Evolutionary conservation across 2,888 invertebrate species (phyloP), one percentile per base, ranked within the genome.

Genomic region (Eilema sororculum): DNA sequence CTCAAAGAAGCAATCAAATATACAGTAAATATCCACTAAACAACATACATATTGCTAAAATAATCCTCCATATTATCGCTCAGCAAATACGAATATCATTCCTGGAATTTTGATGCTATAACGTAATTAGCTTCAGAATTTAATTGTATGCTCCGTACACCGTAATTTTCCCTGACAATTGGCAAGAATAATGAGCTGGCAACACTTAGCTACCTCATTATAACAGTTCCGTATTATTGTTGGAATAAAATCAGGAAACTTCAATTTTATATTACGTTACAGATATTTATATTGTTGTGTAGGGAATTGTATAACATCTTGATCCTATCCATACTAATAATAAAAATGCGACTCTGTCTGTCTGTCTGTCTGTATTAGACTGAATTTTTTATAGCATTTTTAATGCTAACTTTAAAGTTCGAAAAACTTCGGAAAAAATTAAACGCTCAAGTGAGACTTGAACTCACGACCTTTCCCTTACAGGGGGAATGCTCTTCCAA

Each of bases 211-310:
- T 57, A 63, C 72, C 78, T 79, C 80, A 76, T 81, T 79, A 79
- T 73, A 76, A 78, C 72, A 78, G 72, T 81, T 81, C 84, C 81
- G 82, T 83, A 82, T 79, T 76, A 82, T 81, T 81, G 81, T 81
- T 78, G 68, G 69, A 63, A 57, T 76, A 65, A 71, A 79, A 69
- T 70, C 73, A 75, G 82, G 75, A 79, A 79, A 82, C 72, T 74
- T 76, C 66, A 77, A 71, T 78, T 73, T 81, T 79, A 71, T 81
- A 76, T 68, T 46, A 58, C 24, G 46, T 68, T 68, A 57, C 57
- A 37, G 20, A 22, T 52, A 57, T 28, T 22, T 65, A 56, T 6
- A 37, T 1, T 24, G 37, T 61, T 57, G 4, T 24, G 37, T 61
- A 33, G 20, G 52, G 30, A 33, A 61, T 61, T 60, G 24, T n/a